Conservation (phyloP, 2,888 invertebrate genomes). For the Alloplasta piceator region DNA sequence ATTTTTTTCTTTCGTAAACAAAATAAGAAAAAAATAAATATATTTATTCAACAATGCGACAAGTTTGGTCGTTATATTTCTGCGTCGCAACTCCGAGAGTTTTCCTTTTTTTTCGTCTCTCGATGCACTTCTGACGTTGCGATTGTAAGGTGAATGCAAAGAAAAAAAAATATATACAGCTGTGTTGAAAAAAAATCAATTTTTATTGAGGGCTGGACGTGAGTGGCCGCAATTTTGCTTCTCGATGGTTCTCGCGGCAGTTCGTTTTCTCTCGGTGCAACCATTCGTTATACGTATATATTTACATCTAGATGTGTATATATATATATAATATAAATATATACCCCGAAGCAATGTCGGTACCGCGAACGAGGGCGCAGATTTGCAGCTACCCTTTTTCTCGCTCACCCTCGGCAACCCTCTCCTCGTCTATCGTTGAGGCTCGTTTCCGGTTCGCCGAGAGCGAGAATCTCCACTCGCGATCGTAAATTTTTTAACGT, state of each 20-base stretch:
- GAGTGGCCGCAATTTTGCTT: slow-evolving; percentile 56
- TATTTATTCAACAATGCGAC: not conserved
- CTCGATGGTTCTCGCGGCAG: slow-evolving; percentile 52
- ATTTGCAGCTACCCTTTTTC: slow-evolving; percentile 37
- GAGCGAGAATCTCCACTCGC: slow-evolving; percentile 35
- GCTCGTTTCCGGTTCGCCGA: slow-evolving; percentile 47
- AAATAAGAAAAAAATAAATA: not conserved
- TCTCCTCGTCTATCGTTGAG: slow-evolving; percentile 27
- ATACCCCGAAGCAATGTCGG: not conserved
- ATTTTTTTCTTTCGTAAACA: not conserved
- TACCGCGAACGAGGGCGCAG: slow-evolving; percentile 17
- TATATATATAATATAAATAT: too few relatives aligned
- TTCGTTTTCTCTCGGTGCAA: slow-evolving; percentile 55
- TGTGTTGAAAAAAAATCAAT: slow-evolving; percentile 59
- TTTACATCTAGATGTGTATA: too few relatives aligned
- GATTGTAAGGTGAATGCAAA: not conserved
- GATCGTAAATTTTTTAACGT: slow-evolving; percentile 63
- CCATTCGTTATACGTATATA: slow-evolving; percentile 60
- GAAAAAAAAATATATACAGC: not conserved
- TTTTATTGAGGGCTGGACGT: slow-evolving; percentile 52
- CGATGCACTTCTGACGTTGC: slow-evolving; percentile 12
- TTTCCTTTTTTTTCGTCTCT: slow-evolving; percentile 18
- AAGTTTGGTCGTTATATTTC: slow-evolving; percentile 24
- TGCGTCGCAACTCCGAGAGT: slow-evolving; percentile 3
- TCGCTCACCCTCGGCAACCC: slow-evolving; percentile 36